phyloP scores from a whole-genome alignment of 2,888 invertebrate species.

The Cantharis nigra region DNA sequence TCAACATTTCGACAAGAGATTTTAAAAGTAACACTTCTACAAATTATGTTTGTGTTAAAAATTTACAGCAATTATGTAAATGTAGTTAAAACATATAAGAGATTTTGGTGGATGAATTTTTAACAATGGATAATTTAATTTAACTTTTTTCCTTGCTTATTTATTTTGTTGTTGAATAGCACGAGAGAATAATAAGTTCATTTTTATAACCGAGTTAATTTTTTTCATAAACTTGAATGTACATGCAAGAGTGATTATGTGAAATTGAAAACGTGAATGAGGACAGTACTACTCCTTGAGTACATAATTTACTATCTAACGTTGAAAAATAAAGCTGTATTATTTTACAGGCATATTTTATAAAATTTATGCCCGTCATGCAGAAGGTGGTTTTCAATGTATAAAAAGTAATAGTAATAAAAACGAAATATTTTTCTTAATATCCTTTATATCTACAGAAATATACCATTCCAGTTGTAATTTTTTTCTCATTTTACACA shows the following conservation, averaged over 20 bases:
- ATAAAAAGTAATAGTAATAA: conserved; percentile 2
- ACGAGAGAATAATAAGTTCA: conserved; percentile 1
- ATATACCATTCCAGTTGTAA: background rate
- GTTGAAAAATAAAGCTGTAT: conserved; percentile 16
- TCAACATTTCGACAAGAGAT: background rate
- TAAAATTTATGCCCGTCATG: conserved; percentile 17
- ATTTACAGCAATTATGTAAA: background rate
- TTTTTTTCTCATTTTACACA: background rate
- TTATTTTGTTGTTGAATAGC: background rate
- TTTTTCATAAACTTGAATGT: conserved; percentile 11
- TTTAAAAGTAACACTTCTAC: background rate
- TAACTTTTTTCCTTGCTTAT: background rate
- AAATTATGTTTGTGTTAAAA: background rate
- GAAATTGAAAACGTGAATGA: conserved; percentile 17
- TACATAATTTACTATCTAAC: conserved; percentile 19
- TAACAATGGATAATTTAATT: conserved; percentile 5
- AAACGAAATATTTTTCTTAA: background rate
- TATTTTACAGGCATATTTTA: conserved; percentile 22
- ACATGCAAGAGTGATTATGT: conserved; percentile 5
- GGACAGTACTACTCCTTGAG: conserved; percentile 15
- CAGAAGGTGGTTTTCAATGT: conserved; percentile 7
- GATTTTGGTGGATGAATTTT: conserved; percentile 1
- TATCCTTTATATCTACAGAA: background rate
- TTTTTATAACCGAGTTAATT: conserved; percentile 6
- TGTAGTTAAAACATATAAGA: conserved; percentile 2